phyloP scores from a whole-genome alignment of 2,888 invertebrate genomes.

The Hydropsyche betteni region DNA sequence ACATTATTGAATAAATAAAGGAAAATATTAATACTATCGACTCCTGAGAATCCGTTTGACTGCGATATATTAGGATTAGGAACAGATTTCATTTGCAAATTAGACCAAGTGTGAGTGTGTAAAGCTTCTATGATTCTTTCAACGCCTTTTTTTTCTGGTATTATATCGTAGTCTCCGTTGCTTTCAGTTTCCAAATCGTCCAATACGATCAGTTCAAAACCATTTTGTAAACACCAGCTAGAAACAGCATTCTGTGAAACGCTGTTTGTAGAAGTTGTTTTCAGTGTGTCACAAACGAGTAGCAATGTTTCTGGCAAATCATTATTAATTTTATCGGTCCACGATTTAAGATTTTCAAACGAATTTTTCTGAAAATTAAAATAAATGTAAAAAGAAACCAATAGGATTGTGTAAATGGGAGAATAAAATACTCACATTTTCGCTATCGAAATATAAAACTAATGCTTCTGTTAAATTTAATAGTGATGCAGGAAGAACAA shows the following conservation, averaged over 20 bases:
- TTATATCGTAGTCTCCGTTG: conserved; percentile 57
- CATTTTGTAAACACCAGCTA: conserved; percentile 73
- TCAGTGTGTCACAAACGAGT: conserved; percentile 66
- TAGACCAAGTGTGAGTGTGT: conserved; percentile 78
- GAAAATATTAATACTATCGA: conserved; percentile 43
- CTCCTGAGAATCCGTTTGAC: conserved; percentile 56
- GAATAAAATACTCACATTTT: conserved; percentile 59
- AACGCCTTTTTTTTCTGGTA: conserved; percentile 71
- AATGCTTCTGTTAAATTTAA: conserved; percentile 68
- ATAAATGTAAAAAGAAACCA: not conserved
- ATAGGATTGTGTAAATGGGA: not conserved
- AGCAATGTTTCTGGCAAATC: conserved; percentile 66
- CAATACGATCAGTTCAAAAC: conserved; percentile 76
- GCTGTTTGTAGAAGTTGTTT: conserved; percentile 56
- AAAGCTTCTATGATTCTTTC: conserved; percentile 75
- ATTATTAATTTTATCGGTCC: conserved; percentile 54
- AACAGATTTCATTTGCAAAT: conserved; percentile 67
- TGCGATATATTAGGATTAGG: conserved; percentile 39
- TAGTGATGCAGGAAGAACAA: conserved; percentile 61
- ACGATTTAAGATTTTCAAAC: conserved; percentile 56
- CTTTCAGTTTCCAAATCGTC: conserved; percentile 57
- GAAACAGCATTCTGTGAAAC: conserved; percentile 60
- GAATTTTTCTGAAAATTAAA: conserved; percentile 48
- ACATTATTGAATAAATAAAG: no score
- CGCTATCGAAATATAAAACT: conserved; percentile 70